Evolutionary conservation across 2,797 vertebrate genomes (phyloP), one percentile per base, ranked within the genome.

Genomic region (Sebastes nivosus): DNA sequence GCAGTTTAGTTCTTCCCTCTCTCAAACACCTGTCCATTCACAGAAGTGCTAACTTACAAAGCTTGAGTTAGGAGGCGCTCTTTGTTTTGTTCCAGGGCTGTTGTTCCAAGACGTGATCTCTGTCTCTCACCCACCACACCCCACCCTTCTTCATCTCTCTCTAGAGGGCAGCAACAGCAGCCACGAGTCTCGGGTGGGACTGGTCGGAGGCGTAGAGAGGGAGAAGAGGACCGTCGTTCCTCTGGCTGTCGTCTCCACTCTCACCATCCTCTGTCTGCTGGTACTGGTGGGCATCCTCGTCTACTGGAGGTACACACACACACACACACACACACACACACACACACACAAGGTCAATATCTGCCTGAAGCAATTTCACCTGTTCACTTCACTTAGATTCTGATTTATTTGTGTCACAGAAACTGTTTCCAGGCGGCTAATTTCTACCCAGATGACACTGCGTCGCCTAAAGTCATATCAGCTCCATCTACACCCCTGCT

Each of bases 161-260:
- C 97, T 42, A 99, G 98, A 98, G 93, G 96, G 97, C 94, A 99
- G 97, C 96, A 99, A 99, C 97, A 99, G 98, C 97, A 99, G 98
- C 95, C 98, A 97, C 63, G 97, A 99, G 91, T 98, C 98, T 83
- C 96, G 96, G 90, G 95, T 99, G 4, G 97, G 98, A 87, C 94
- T 97, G 95, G 97, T 98, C 75, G 97, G 96, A 83, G 96, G 95
- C 36, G 87, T 97, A 88, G 97, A 97, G 87, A 93, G 94, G 83
- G 97, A 98, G 92, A 96, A 95, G 95, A 96, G 97, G 94, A 97
- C 97, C 4, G 95, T 99, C 61, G 92, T 99, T 84, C 98, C 98
- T 81, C 96, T 99, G 90, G 98, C 97, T 83, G 95, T 99, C 66
- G 97, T 99, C 86, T 99, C 98, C 87, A 97, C 97, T 67, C 97